A percentile compares a stretch with the other conserved stretches of the same genome.
Conservation (phyloP, 2,797 vertebrate genomes). For the Netta rufina region DNA sequence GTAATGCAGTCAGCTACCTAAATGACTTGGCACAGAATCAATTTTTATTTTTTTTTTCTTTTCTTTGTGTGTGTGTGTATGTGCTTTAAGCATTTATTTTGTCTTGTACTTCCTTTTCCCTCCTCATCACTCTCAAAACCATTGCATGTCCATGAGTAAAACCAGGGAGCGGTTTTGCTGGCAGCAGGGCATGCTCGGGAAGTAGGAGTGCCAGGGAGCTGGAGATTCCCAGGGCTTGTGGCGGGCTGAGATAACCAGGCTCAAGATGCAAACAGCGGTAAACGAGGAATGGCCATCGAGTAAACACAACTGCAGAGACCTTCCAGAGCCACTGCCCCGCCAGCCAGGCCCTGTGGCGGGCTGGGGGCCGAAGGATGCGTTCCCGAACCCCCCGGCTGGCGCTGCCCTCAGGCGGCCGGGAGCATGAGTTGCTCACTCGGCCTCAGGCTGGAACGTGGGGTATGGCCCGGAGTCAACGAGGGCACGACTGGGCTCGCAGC, state of each 20-base stretch:
- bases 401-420: no score
- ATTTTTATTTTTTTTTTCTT: not conserved
- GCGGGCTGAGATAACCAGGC: not conserved
- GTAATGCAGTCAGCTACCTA: slow-evolving; percentile 33
- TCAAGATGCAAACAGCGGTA: not conserved
- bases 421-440: slow-evolving; percentile 38
- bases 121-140: not conserved
- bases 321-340: slow-evolving; percentile 51
- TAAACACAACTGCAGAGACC: slow-evolving; percentile 31
- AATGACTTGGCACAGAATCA: slow-evolving; percentile 47
- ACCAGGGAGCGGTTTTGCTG: not conserved
- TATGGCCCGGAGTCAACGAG: slow-evolving; percentile 84
- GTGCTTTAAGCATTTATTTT: not conserved
- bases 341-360: slow-evolving; percentile 71
- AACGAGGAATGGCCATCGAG: slow-evolving; percentile 15
- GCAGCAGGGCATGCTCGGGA: not conserved
- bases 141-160: not conserved
- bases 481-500: slow-evolving; percentile 83
- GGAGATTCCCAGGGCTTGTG: not conserved
- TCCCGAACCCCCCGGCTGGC: slow-evolving; percentile 56
- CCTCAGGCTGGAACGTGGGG: slow-evolving; percentile 87
- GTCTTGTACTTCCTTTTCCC: not conserved
- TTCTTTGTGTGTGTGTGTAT: not conserved
- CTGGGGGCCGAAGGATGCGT: slow-evolving; percentile 76
- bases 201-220: not conserved